Evolutionary conservation across 2,888 invertebrate genomes (phyloP), one percentile per base, ranked within the genome.

Genomic region (Chloromyia formosa): DNA sequence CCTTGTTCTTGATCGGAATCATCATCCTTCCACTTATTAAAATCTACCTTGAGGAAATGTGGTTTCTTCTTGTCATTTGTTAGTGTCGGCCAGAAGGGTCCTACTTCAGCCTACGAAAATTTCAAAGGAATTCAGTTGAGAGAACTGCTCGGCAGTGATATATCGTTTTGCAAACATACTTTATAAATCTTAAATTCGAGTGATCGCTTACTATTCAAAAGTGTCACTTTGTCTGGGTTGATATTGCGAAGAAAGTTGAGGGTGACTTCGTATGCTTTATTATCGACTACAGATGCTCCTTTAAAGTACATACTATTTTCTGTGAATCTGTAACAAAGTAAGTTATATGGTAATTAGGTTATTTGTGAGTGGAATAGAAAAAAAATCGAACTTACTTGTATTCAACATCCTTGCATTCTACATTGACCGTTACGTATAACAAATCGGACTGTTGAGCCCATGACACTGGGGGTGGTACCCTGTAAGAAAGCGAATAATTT

Each of bases 1-100:
- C 83, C 89, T 79, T 95, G 96, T 80, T 94, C 94, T 80, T 93
- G 93, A 73, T 94, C 95, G 77, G 97, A 97, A 82, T 95, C 95
- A 86, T 98, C 98, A 87, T 98, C 98, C 86, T 91, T 92, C 98
- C 97, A 98, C 87, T 97, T 97, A 84, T 95, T 94, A 85, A 98
- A 99, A 84, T 98, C 98, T 81, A 97, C 93, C 88, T 97, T 98
- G 80, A 98, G 88, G 92, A 97, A 98, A 84, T 97, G 97, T 80
- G 92, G 92, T 87, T 97, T 97, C 85, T 92, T 92, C 82, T 92
- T 93, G 81, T 94, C 94, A 84, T 93, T 94, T 75, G 95, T 93
- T 80, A 97, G 87, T 79, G 93, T 88, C 73, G 95, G 92, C 97
- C 97, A 98, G 84, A 91, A 97, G 0, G 94, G 89, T 76, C 92